A percentile compares a stretch with the other conserved stretches of the same genome.
Conservation (phyloP, 2,888 invertebrate genomes). For the Yponomeuta plumbellus region DNA sequence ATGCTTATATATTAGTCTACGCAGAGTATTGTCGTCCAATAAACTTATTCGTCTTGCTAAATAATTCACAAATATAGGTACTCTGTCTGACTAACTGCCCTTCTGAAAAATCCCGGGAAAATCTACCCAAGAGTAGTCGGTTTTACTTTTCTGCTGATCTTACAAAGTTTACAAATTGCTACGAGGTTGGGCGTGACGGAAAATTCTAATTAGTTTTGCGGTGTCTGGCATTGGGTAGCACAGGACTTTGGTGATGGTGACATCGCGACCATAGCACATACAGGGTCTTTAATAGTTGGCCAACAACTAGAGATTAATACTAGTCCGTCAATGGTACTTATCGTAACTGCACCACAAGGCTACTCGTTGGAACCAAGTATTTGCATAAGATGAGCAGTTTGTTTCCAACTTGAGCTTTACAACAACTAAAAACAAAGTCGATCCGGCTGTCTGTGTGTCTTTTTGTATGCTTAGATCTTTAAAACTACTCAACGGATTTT, state of each 20-base stretch:
- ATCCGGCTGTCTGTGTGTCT: too few species aligned
- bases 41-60: neutral
- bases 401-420: too few species aligned
- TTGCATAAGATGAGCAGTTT: too few species aligned
- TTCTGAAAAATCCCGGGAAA: neutral
- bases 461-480: too few species aligned
- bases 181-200: slow-evolving; percentile 59
- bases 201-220: slow-evolving; percentile 69
- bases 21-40: neutral
- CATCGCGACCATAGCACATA: slow-evolving; percentile 10
- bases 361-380: too few species aligned
- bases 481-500: too few species aligned
- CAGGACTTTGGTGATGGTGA: slow-evolving; percentile 23
- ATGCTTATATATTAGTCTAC: too few species aligned
- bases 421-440: too few species aligned
- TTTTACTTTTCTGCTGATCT: slow-evolving; percentile 35
- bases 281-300: neutral
- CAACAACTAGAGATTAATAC: neutral
- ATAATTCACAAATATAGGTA: too few species aligned
- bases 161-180: slow-evolving; percentile 53
- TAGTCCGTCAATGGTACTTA: neutral
- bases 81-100: too few species aligned
- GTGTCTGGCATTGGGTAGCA: slow-evolving; percentile 69
- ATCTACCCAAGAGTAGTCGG: neutral
- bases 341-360: neutral